Conservation (phyloP, 1,140 invertebrate species). For the Araneus ventricosus region DNA sequence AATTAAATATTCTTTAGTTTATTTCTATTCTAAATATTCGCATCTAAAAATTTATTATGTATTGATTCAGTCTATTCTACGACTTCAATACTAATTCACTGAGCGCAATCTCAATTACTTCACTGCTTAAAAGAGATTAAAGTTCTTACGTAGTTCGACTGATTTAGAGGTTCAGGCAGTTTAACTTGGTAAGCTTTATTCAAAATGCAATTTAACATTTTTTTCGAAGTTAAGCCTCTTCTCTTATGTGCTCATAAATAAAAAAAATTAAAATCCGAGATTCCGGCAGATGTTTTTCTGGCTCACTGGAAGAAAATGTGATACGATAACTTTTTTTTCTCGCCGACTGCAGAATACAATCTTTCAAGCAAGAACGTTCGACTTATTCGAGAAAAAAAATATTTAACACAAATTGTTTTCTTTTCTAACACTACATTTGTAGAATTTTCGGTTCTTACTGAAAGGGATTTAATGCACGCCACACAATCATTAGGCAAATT, state of each 20-base stretch:
- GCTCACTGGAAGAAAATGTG: not conserved
- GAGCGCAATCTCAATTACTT: not conserved
- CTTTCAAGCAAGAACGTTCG: slow-evolving; percentile 1
- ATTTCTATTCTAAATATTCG: too few relatives aligned
- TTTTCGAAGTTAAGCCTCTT: not conserved
- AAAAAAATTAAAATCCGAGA: not conserved
- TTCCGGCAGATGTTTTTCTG: not conserved
- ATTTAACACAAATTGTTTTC: slow-evolving; percentile 21
- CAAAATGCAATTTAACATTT: not conserved
- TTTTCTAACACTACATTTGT: slow-evolving; percentile 40
- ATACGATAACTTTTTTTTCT: not conserved
- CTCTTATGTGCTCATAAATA: not conserved
- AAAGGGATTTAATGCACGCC: slow-evolving; percentile 16
- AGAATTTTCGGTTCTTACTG: not conserved
- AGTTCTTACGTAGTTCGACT: not conserved
- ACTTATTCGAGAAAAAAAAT: not conserved
- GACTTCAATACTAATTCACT: too few relatives aligned
- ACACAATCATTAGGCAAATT: slow-evolving; percentile 58
- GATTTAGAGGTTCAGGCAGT: not conserved
- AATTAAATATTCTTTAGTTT: too few relatives aligned
- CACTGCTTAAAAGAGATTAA: not conserved
- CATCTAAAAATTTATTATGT: too few relatives aligned
- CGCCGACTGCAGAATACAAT: not conserved
- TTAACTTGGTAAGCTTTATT: not conserved
- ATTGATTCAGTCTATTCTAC: too few relatives aligned